These are phyloP conservation scores for Brachyptera putata DNA, from an alignment of 2,888 invertebrate species.

Conservation along the genomic window DNA sequence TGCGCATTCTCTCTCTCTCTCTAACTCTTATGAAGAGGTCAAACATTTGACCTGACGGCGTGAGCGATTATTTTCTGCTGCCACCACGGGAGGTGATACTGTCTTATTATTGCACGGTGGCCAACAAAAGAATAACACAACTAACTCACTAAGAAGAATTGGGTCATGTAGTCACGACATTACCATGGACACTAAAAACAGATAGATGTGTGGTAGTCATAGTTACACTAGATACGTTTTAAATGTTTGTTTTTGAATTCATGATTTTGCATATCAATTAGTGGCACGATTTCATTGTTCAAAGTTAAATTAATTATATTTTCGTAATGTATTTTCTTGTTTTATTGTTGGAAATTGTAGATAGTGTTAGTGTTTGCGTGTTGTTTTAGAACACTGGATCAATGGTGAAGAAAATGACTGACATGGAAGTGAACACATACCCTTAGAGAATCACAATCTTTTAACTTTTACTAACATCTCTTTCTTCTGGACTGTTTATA, in stretches of 20 bases:
- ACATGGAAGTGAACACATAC: too few relatives aligned
- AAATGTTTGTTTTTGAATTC: not conserved
- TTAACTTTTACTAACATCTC: too few relatives aligned
- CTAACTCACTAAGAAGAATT: conserved; percentile 6
- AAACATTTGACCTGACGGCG: conserved; percentile 1
- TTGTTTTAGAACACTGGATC: too few relatives aligned
- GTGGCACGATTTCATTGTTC: not conserved
- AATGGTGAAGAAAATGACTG: too few relatives aligned
- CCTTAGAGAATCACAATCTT: too few relatives aligned
- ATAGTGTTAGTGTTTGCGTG: too few relatives aligned
- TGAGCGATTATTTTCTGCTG: conserved; percentile 6
- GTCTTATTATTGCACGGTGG: not conserved
- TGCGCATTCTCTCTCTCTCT: too few relatives aligned
- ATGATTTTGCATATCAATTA: not conserved
- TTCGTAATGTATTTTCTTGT: too few relatives aligned
- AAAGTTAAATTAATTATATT: too few relatives aligned
- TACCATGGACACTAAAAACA: not conserved
- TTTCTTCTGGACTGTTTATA: too few relatives aligned
- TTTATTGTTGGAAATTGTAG: too few relatives aligned
- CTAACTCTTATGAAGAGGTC: too few relatives aligned
- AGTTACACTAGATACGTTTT: not conserved
- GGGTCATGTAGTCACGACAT: conserved; percentile 12
- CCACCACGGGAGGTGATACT: not conserved
- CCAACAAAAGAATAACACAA: conserved; percentile 18
- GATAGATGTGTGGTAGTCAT: not conserved